Percentiles rank a stretch among this genome's conserved stretches.
Conservation (phyloP, 2,888 invertebrate species). For the Lasioglossum lativentre region DNA sequence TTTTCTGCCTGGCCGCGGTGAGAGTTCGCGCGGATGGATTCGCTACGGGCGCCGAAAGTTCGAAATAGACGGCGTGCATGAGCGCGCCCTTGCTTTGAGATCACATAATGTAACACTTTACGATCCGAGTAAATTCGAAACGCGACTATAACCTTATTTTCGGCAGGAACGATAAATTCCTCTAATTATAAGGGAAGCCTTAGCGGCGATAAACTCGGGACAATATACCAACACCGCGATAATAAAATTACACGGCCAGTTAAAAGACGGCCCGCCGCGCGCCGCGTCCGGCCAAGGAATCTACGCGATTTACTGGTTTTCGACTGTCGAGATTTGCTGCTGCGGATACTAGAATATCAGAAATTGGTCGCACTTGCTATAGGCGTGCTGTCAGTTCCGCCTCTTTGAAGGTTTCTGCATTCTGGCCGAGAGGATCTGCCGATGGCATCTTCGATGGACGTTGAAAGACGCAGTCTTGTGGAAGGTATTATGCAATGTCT, state of each 20-base stretch:
- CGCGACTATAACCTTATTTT: slow-evolving; percentile 44
- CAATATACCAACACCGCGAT: slow-evolving; percentile 19
- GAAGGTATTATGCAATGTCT: neutral
- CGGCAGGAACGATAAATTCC: slow-evolving; percentile 33
- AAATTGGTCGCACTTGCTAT: neutral
- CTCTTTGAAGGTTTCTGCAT: neutral
- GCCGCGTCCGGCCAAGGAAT: neutral
- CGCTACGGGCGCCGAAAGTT: slow-evolving; percentile 28
- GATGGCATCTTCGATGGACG: neutral
- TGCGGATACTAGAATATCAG: neutral
- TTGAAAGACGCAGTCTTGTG: too few relatives aligned
- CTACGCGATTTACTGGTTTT: neutral
- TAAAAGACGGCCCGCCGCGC: neutral
- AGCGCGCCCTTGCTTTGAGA: slow-evolving; percentile 42
- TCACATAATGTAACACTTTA: slow-evolving; percentile 49
- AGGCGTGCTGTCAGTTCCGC: neutral
- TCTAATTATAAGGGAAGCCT: slow-evolving; percentile 36
- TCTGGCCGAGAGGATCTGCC: neutral
- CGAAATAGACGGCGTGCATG: slow-evolving; percentile 44
- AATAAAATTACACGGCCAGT: slow-evolving; percentile 9
- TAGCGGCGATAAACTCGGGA: slow-evolving; percentile 29
- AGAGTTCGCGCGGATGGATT: neutral
- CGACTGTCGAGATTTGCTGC: neutral
- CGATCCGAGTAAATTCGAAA: slow-evolving; percentile 49
- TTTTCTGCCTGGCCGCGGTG: slow-evolving; percentile 30